A percentile compares a stretch with the other conserved stretches of the same genome.
Evolutionary conservation across 2,797 vertebrate genomes (phyloP).

Genomic region (Crypturellus tataupa): DNA sequence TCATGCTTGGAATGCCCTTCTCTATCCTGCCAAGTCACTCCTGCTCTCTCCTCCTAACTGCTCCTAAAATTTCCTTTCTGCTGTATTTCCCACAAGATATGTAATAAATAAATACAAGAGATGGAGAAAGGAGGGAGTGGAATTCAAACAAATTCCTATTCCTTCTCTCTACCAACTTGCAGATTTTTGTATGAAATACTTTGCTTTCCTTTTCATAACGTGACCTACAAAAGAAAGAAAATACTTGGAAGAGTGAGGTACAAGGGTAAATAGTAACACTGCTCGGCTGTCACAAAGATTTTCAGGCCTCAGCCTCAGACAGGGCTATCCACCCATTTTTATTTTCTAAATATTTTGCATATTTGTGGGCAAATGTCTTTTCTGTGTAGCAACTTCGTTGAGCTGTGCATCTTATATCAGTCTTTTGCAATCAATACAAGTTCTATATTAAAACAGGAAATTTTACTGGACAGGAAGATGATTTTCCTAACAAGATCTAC

Average conservation of each 20-base stretch:
- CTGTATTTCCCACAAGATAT: not conserved
- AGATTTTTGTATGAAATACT: not conserved
- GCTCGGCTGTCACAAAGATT: not conserved
- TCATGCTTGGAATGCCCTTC: constrained; percentile 16
- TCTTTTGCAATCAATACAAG: not conserved
- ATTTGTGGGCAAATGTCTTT: not conserved
- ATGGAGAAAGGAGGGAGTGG: not conserved
- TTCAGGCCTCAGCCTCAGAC: not conserved
- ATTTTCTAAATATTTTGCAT: not conserved
- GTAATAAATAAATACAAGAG: not conserved
- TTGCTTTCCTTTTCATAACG: not conserved
- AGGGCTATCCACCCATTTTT: not conserved
- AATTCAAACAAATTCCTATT: not conserved
- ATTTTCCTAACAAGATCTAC: not conserved
- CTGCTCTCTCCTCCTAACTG: not conserved
- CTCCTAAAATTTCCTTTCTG: not conserved
- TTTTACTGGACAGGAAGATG: not conserved
- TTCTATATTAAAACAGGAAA: not conserved
- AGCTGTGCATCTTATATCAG: not conserved
- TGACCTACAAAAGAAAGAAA: not conserved
- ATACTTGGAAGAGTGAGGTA: not conserved
- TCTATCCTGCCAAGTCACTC: not conserved
- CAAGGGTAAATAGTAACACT: not conserved
- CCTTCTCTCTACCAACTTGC: not conserved
- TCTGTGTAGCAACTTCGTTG: not conserved